Base-by-base conservation (phyloP, 2,888 invertebrate species). In the Bursaphelenchus okinawaensis region DNA sequence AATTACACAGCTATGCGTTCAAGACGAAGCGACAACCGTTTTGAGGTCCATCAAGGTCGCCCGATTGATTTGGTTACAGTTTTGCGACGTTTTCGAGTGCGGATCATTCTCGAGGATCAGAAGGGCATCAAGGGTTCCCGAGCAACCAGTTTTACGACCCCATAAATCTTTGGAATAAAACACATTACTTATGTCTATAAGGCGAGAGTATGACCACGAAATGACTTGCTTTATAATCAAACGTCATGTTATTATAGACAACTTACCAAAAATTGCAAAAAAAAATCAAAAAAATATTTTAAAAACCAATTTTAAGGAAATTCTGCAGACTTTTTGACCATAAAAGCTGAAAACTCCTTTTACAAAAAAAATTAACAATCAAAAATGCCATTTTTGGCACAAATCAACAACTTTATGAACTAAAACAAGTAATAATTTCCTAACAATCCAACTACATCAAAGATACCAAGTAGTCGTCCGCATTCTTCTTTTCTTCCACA, bases 401-500 rank as follows among this genome's bases (percentile, higher is more conserved):
- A 40, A 40, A n/a, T 12, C 12, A 1, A 40, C 6, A 40, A 40
- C n/a, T 40, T 40, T 40, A 40, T 40, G 16, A 40, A 40, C 40
- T 40, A 40, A 56, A 56, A 28, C 19, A 27, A 56, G 26, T 20
- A 52, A 52, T 20, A 52, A 52, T 23, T 19, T 20, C 52, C 20
- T 12, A 52, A 12, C 12, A 52, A 20, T 9, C 9, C 2, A 20
- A 19, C 40, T 40, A 65, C 65, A 65, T 65, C 24, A 65, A 28
- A 24, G 65, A 54, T 7, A 65, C 23, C 27, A 65, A 29, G 22
- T 65, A 31, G 51, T 67, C 65, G 26, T 63, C 68, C 24, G 67
- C 67, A 23, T 71, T 69, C 8, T 65, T 63, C 4, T 69, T 68
- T n/a, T 65, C 66, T 22, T 63, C 67, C 56, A 68, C 70, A 60